These are phyloP conservation scores for Harpagifer antarcticus DNA, from an alignment of 2,797 vertebrate species.

Conservation along the genomic window DNA sequence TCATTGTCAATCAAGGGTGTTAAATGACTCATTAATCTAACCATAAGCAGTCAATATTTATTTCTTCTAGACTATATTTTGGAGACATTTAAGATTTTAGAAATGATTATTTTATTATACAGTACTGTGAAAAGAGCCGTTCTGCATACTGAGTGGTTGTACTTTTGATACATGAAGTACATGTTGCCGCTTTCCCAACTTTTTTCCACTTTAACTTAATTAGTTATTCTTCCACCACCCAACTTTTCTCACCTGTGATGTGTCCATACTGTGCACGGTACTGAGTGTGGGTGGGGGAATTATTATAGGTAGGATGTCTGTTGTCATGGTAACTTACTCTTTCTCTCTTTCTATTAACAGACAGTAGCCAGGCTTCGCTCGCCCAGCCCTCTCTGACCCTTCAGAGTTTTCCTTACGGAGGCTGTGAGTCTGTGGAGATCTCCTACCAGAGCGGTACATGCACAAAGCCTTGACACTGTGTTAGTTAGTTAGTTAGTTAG, in stretches of 20 bases:
- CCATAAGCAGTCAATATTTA: neutral
- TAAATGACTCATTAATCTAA: conserved; percentile 13
- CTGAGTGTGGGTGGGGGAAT: no score
- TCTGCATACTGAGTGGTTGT: no score
- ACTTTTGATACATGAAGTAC: no score
- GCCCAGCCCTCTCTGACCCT: conserved; percentile 93
- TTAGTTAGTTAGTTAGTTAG: neutral
- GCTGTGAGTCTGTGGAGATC: conserved; percentile 96
- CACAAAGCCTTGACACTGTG: no score
- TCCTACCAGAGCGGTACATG: conserved; percentile 87
- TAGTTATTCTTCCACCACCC: no score
- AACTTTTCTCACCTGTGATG: neutral
- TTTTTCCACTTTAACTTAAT: no score
- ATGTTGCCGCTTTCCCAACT: no score
- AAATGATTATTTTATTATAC: no score
- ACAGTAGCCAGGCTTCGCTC: conserved; percentile 92
- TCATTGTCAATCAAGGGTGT: neutral
- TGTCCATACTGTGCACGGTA: neutral
- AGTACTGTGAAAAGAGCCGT: no score
- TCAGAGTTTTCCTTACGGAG: conserved; percentile 95
- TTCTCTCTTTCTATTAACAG: conserved; percentile 76
- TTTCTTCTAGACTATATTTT: no score
- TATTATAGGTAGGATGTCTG: conserved; percentile 9
- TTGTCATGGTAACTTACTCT: conserved; percentile 34
- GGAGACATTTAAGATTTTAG: no score